Evolutionary conservation across 2,113 vertebrate genomes (phyloP).

Genomic region (Neomonachus schauinslandi): DNA sequence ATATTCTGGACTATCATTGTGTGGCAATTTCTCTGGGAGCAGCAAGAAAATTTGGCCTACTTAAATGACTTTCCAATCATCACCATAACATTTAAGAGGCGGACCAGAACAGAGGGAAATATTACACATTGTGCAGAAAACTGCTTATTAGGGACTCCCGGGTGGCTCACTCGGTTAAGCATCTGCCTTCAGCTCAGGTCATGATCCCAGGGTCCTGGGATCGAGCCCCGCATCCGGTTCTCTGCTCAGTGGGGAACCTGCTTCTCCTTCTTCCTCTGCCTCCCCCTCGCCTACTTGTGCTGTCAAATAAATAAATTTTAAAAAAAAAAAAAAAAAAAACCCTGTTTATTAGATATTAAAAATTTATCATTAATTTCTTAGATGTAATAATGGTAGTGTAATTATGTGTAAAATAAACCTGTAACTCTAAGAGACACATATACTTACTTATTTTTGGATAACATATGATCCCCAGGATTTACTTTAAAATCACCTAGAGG

Average conservation of each 20-base stretch:
- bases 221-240: too few species aligned
- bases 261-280: too few species aligned
- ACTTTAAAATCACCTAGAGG: neutral
- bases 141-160: neutral
- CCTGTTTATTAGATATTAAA: neutral
- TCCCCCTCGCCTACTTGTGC: too few species aligned
- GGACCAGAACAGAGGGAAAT: neutral
- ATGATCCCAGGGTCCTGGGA: too few species aligned
- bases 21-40: neutral
- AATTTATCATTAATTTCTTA: neutral
- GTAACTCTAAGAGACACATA: neutral
- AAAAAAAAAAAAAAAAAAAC: too few species aligned
- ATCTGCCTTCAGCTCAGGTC: too few species aligned
- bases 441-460: neutral
- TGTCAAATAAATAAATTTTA: neutral
- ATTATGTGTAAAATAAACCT: neutral
- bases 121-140: neutral
- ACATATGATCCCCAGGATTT: conserved; percentile 13
- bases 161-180: too few species aligned
- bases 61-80: neutral
- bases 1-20: neutral
- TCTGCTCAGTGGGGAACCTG: too few species aligned
- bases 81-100: neutral
- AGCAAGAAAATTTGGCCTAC: neutral
- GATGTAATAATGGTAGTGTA: neutral